Conservation (phyloP, 1,140 invertebrate species). For the Scaptomyza graminum region DNA sequence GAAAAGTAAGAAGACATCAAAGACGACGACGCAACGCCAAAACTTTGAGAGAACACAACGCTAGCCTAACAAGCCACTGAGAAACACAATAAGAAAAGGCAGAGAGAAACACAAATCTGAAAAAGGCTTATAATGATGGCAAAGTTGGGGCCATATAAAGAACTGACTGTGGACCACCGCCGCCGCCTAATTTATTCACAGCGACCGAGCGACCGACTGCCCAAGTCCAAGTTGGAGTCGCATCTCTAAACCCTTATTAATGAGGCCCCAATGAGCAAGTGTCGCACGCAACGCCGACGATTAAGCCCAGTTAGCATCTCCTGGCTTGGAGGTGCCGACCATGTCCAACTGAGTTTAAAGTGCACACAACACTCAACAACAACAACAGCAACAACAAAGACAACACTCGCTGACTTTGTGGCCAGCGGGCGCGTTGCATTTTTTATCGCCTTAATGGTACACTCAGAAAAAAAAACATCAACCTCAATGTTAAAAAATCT, state of each 20-base stretch:
- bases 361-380: slow-evolving; percentile 39
- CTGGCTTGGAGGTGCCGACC: slow-evolving; percentile 53
- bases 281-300: slow-evolving; percentile 78
- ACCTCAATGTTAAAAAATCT: too few species aligned
- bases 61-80: slow-evolving; percentile 68
- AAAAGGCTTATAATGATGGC: slow-evolving; percentile 74
- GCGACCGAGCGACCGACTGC: slow-evolving; percentile 37
- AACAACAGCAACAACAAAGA: too few species aligned
- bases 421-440: slow-evolving; percentile 42
- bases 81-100: slow-evolving; percentile 8
- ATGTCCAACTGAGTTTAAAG: slow-evolving; percentile 57
- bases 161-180: slow-evolving; percentile 56
- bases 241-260: slow-evolving; percentile 76
- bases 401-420: too few species aligned
- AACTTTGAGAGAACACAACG: slow-evolving; percentile 66
- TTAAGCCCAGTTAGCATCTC: slow-evolving; percentile 76
- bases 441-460: too few species aligned
- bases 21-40: slow-evolving; percentile 59
- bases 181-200: slow-evolving; percentile 78
- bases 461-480: too few species aligned
- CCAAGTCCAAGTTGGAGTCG: slow-evolving; percentile 29
- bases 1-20: slow-evolving; percentile 81
- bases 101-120: slow-evolving; percentile 4
- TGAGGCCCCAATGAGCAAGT: slow-evolving; percentile 69
- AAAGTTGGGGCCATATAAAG: slow-evolving; percentile 31